These are phyloP conservation scores for Oopsacas minuta DNA, from an alignment of 37 sponge, comb jelly and placozoan species.

Conservation along the genomic window DNA sequence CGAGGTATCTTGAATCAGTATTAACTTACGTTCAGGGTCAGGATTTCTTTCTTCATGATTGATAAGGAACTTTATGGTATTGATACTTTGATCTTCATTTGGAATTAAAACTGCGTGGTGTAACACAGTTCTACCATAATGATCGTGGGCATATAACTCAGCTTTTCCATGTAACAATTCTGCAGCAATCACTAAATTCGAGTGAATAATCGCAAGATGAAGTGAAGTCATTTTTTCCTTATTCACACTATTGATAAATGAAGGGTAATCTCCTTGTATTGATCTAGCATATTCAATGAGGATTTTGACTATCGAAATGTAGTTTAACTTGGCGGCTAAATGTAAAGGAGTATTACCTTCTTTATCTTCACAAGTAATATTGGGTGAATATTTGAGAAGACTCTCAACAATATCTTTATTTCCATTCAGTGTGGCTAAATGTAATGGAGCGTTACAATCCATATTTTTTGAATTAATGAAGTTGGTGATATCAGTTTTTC, in stretches of 20 bases:
- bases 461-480: no score
- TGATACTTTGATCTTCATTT: background rate
- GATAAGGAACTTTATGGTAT: background rate
- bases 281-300: no score
- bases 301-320: no score
- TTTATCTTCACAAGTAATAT: background rate
- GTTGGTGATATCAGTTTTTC: no score
- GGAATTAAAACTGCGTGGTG: background rate
- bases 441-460: no score
- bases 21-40: background rate
- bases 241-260: background rate
- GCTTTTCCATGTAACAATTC: background rate
- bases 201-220: background rate
- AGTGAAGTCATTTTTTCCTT: background rate
- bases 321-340: background rate
- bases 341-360: background rate
- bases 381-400: background rate
- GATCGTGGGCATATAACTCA: background rate
- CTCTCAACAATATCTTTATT: background rate
- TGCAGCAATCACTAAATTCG: background rate
- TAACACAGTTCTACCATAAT: background rate
- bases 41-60: background rate
- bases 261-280: no score
- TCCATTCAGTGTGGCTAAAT: background rate
- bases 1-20: background rate